Evolutionary conservation across 2,888 invertebrate genomes (phyloP).

Genomic region (Encarsia formosa): DNA sequence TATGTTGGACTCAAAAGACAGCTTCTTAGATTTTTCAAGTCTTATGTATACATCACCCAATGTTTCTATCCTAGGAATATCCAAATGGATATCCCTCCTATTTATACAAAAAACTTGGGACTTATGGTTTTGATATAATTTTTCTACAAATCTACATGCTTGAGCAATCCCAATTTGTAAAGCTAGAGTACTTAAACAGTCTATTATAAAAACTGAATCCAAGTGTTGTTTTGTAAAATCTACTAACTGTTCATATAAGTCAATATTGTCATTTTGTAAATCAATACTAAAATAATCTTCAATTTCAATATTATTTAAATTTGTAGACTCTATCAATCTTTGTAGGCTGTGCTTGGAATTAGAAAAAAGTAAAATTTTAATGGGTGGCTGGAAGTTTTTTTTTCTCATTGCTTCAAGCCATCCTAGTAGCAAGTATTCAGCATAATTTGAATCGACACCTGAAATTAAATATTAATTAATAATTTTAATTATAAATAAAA

Average conservation of each 20-base stretch:
- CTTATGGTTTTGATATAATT: constrained; percentile 34
- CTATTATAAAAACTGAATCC: constrained; percentile 38
- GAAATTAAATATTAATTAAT: constrained; percentile 18
- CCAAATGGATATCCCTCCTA: constrained; percentile 35
- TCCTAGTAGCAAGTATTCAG: constrained; percentile 38
- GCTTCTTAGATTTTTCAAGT: constrained; percentile 30
- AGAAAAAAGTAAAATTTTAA: constrained; percentile 40
- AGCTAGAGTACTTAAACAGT: constrained; percentile 42
- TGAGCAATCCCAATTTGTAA: constrained; percentile 37
- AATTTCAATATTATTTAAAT: constrained; percentile 33
- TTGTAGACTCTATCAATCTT: constrained; percentile 28
- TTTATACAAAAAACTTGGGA: constrained; percentile 42
- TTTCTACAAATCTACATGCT: constrained; percentile 39
- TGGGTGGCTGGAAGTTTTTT: constrained; percentile 26
- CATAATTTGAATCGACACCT: constrained; percentile 37
- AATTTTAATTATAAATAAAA: background rate
- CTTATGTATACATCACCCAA: constrained; percentile 42
- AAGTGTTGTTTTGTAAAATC: constrained; percentile 28
- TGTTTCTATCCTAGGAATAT: constrained; percentile 41
- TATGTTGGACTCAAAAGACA: constrained; percentile 14
- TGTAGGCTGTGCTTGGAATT: constrained; percentile 33
- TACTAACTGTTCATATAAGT: constrained; percentile 33
- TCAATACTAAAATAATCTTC: constrained; percentile 41
- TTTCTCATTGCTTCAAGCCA: constrained; percentile 40
- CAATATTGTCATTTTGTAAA: constrained; percentile 26